Evolutionary conservation across 2,888 invertebrate species (phyloP), one percentile per base, ranked within the genome.

Genomic region (Phania funesta): DNA sequence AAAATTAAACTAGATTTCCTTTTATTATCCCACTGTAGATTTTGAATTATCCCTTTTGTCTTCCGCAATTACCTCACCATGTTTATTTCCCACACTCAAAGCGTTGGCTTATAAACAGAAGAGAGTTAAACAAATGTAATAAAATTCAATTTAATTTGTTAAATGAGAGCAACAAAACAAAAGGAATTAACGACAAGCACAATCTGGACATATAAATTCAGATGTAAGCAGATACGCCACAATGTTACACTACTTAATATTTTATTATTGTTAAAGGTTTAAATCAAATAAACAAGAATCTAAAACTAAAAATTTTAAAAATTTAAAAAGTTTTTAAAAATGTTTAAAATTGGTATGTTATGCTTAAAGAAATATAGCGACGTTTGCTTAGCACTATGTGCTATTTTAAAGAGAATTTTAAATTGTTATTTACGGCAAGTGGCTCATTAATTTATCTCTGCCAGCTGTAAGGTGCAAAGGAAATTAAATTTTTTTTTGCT

Each of bases 71-170:
- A 44, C 13, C 26, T 8, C 44, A 52, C 18, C 35, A 32, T 18
- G 35, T 46, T 24, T 35, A n/a, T n/a, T n/a, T 6, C 13, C 35
- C 18, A 7, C 6, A 26, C 35, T 58, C 18, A 7, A 6, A 6
- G 24, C 48, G 9, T 73, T 29, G 44, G 24, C 44, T 56, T 65
- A 11, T 20, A 85, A 87, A 84, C 86, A 86, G 86, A 58, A 44
- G 58, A 50, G 58, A 77, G 52, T 74, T 68, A 77, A 74, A 62
- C 50, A 78, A 74, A 74, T 44, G 64, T 50, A 77, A 78, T 82
- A 82, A 82, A 82, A 78, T 82, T 70, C 78, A 82, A 82, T 82
- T 82, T 82, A 82, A 82, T 82, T 82, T 82, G 78, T 65, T 70
- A 82, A 82, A 70, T 82, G 70, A 70, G 64, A 74, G 64, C 70